Percentiles rank a stretch among this genome's conserved stretches.
These are phyloP conservation scores for Aethina tumida DNA, from an alignment of 1,140 invertebrate species.

Conservation along the genomic window DNA sequence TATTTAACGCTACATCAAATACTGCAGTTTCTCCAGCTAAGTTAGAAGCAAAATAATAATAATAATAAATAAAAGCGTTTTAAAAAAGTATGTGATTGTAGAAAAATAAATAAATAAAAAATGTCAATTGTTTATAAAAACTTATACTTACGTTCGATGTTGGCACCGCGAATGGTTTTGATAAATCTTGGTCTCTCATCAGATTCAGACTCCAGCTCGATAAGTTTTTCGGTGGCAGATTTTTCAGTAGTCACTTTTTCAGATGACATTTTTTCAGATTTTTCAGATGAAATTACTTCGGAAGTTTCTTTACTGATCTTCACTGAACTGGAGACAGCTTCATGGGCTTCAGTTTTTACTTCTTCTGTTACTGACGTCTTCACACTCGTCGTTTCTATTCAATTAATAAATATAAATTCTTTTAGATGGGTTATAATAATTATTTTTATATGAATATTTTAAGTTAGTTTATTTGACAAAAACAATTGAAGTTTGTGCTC, in stretches of 20 bases:
- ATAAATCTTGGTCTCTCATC: slow-evolving; percentile 55
- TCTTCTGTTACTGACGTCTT: neutral
- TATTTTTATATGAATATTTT: no score
- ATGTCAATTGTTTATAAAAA: neutral
- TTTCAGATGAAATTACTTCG: neutral
- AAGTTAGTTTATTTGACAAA: no score
- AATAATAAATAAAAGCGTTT: slow-evolving; percentile 3
- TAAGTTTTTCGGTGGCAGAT: slow-evolving; percentile 20
- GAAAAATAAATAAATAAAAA: neutral
- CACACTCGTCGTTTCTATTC: no score
- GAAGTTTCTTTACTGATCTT: neutral
- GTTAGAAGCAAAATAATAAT: slow-evolving; percentile 4
- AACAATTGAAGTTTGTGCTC: no score
- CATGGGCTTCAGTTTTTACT: neutral
- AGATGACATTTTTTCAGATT: no score
- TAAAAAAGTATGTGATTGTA: neutral
- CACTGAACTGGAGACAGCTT: slow-evolving; percentile 3
- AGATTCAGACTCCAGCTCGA: slow-evolving; percentile 25
- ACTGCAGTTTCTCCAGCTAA: slow-evolving; percentile 74
- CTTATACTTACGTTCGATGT: slow-evolving; percentile 62
- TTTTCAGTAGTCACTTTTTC: slow-evolving; percentile 17
- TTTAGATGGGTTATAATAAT: no score
- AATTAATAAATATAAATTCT: no score
- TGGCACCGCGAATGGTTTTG: slow-evolving; percentile 63
- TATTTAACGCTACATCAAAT: slow-evolving; percentile 70